Evolutionary conservation across 2,113 vertebrate species (phyloP), one percentile per base, ranked within the genome.

Genomic region (Triplophysa dalaica): DNA sequence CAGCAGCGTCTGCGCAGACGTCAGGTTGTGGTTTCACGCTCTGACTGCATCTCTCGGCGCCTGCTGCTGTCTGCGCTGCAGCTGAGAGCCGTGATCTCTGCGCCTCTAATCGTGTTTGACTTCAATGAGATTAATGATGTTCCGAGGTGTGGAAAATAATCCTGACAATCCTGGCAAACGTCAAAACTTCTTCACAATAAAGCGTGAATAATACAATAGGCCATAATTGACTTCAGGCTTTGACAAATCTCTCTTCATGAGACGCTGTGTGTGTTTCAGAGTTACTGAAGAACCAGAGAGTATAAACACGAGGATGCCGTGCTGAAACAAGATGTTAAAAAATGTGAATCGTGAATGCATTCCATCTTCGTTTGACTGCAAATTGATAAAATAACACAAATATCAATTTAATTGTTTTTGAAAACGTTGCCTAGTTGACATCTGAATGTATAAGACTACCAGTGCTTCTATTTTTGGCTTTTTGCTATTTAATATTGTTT

Each of bases 11-110:
- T 45, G 45, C 64, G 74, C 29, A 77, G 77, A 70, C 54, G 50
- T 76, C 75, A 21, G 75, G 43, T 52, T 77, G 86, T 79, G 85
- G 85, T 87, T 87, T 87, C 80, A 85, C 60, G 78, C 82, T 81
- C 80, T 33, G 78, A 69, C 68, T 66, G 67, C 82, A 73, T 81
- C 78, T 79, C 72, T 58, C 54, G 82, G 82, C 82, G 80, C 80
- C 85, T 78, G 60, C 11, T 58, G 84, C 11, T 58, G 84, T 85
- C 84, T 79, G 79, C 54, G 41, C 76, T 63, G 69, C 22, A 75
- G 72, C 58, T 50, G 68, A 66, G 69, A 79, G 66, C 73, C 29
- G 66, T 85, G 45, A 80, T 50, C 70, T 38, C 33, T 38, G 33
- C 61, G 52, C 54, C 60, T 54, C 73, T 78, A 84, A 75, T 75